These are phyloP conservation scores for Cheilosia soror DNA, from an alignment of 2,888 invertebrate genomes.

Conservation along the genomic window DNA sequence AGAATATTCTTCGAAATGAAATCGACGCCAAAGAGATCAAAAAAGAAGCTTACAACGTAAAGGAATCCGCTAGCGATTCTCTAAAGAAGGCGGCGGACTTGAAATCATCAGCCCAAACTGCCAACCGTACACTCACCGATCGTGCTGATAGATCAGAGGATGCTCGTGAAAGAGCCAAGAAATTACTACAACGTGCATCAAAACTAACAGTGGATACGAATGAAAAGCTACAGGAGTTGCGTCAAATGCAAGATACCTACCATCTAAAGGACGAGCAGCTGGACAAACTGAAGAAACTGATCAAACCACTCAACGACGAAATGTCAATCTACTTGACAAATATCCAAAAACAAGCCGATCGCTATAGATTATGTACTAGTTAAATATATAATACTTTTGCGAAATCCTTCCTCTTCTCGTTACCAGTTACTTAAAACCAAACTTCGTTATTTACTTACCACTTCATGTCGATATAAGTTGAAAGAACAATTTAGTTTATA, in stretches of 20 bases:
- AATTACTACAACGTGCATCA: constrained; percentile 91
- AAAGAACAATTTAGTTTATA: constrained; percentile 49
- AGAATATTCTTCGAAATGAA: constrained; percentile 92
- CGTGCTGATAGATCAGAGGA: constrained; percentile 90
- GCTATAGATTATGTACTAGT: constrained; percentile 86
- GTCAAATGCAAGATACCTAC: constrained; percentile 86
- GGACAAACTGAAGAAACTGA: constrained; percentile 85
- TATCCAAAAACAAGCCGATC: constrained; percentile 86
- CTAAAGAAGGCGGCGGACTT: constrained; percentile 86
- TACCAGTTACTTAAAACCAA: constrained; percentile 69
- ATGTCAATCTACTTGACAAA: constrained; percentile 87
- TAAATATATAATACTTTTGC: constrained; percentile 32
- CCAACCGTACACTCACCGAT: constrained; percentile 88
- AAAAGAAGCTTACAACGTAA: constrained; percentile 90
- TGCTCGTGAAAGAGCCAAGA: constrained; percentile 91
- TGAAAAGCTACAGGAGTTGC: constrained; percentile 88
- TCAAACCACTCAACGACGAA: constrained; percentile 86
- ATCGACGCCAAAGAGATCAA: constrained; percentile 92
- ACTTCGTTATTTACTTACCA: constrained; percentile 55
- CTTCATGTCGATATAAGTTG: constrained; percentile 46
- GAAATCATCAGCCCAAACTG: constrained; percentile 86
- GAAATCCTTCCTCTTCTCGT: constrained; percentile 40
- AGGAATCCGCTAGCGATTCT: constrained; percentile 89
- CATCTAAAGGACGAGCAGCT: constrained; percentile 86
- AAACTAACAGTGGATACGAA: constrained; percentile 92